Percentiles rank a stretch among this genome's conserved stretches.
phyloP scores from a whole-genome alignment of 64 coral and sea anemone genomes.

The Stichodactyla helianthus region DNA sequence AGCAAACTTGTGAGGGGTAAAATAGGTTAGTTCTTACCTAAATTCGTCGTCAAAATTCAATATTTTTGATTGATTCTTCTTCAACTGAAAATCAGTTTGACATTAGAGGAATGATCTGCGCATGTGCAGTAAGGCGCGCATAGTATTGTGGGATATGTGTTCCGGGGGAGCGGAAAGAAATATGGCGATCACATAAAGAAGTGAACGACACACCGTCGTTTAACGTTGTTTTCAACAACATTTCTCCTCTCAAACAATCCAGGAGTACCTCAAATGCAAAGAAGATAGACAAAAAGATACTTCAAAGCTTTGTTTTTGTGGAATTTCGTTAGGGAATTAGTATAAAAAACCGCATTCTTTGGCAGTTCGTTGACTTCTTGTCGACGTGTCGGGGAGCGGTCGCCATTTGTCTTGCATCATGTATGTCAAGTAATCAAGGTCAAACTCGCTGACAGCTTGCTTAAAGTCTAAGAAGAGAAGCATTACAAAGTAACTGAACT shows the following conservation, averaged over 20 bases:
- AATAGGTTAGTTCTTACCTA: not conserved
- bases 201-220: not conserved
- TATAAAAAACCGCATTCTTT: not conserved
- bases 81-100: not conserved
- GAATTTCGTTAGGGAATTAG: not conserved
- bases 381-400: not conserved
- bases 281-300: not conserved
- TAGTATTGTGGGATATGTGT: slow-evolving; percentile 39
- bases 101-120: slow-evolving; percentile 12
- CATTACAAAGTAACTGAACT: not conserved
- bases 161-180: not conserved
- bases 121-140: slow-evolving; percentile 30
- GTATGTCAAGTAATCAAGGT: not conserved
- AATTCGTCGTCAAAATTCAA: not conserved
- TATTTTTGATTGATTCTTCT: not conserved
- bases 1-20: not conserved
- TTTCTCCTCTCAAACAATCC: not conserved
- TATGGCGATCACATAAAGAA: slow-evolving; percentile 42
- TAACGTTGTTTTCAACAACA: not conserved
- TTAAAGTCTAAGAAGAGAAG: not conserved
- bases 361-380: not conserved
- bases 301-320: not conserved
- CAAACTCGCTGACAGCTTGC: not conserved
- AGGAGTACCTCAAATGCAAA: not conserved
- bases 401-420: not conserved